These are phyloP conservation scores for Physeter macrocephalus DNA, from an alignment of 2,113 vertebrate species.

Conservation along the genomic window DNA sequence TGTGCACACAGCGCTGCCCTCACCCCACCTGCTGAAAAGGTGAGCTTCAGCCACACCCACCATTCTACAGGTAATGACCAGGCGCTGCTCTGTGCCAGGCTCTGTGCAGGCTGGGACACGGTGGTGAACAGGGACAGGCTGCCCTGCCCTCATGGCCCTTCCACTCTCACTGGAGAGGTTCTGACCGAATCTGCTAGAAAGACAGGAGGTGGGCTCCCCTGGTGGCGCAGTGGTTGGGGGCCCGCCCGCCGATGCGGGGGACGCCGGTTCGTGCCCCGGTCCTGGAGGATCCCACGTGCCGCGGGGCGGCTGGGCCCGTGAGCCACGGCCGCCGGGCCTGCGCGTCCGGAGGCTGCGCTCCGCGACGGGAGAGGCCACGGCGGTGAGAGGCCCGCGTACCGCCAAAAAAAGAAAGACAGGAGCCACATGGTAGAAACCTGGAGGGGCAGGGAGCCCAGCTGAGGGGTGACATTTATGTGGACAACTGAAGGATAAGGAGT, in stretches of 20 bases:
- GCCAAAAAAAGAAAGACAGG: background rate
- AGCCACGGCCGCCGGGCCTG: too few relatives aligned
- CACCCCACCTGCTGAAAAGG: too few relatives aligned
- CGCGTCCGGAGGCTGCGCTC: too few relatives aligned
- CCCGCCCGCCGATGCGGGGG: too few relatives aligned
- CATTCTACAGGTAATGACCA: fast-evolving
- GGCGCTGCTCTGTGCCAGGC: background rate
- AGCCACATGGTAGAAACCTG: background rate
- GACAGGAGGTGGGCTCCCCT: too few relatives aligned
- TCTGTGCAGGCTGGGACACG: background rate
- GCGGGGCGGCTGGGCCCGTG: too few relatives aligned
- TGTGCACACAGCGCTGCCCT: background rate
- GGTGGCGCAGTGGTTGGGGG: too few relatives aligned
- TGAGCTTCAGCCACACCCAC: fast-evolving
- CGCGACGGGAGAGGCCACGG: too few relatives aligned
- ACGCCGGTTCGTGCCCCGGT: too few relatives aligned
- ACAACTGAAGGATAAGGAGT: fast-evolving
- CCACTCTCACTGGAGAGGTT: background rate
- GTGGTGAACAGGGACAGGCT: background rate
- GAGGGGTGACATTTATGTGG: fast-evolving
- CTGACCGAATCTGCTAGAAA: background rate
- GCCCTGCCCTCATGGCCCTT: background rate
- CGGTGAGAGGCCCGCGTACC: too few relatives aligned
- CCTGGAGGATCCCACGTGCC: too few relatives aligned
- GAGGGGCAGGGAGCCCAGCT: fast-evolving